Evolutionary conservation across 92 coral and sea anemone species (phyloP), one percentile per base, ranked within the genome.

Genomic region (Paramuricea clavata): DNA sequence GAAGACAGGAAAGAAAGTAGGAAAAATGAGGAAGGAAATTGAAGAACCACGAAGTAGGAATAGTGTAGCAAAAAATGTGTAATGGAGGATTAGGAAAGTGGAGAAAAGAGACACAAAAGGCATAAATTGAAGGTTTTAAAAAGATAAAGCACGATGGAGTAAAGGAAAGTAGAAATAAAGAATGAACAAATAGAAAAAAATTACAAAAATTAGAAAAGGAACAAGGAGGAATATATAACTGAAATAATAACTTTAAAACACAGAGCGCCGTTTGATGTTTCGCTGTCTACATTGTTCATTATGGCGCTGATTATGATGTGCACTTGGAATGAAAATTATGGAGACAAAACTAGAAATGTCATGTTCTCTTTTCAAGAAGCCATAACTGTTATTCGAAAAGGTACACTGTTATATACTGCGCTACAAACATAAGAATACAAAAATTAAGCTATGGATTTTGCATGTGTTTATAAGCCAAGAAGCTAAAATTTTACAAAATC

Each of bases 311-410:
- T 87, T 11, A 90, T 92, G 78, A 92, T 86, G 74, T 84, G 77
- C 16, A 83, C 83, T 10, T 95, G 98, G 98, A 89, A 94, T 61
- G 98, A 95, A 86, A 95, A 95, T 76, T 95, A 94, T 86, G 98
- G 98, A 8, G 92, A 92, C 82, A 78, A 89, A 13, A 50, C 89
- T 27, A 93, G 91, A 26, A 88, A 92, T 69, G 23, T 91, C 44
- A 56, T 52, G 25, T 85, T 85, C 3, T 92, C 94, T 8, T 83
- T 94, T 52, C 17, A 74, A 70, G 91, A 85, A 23, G 98, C 94
- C 30, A 36, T 92, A 19, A 57, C 65, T 33, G 94, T 90, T 59
- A 87, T 95, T 19, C 85, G 86, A 82, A 84, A 92, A 30, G 98
- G 98, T 95, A 76, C 42, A 87, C 52, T 31, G 11, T 19, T 65